These are phyloP conservation scores for Machaerirhynchus nigripectus DNA, from an alignment of 2,113 vertebrate species.

Conservation along the genomic window DNA sequence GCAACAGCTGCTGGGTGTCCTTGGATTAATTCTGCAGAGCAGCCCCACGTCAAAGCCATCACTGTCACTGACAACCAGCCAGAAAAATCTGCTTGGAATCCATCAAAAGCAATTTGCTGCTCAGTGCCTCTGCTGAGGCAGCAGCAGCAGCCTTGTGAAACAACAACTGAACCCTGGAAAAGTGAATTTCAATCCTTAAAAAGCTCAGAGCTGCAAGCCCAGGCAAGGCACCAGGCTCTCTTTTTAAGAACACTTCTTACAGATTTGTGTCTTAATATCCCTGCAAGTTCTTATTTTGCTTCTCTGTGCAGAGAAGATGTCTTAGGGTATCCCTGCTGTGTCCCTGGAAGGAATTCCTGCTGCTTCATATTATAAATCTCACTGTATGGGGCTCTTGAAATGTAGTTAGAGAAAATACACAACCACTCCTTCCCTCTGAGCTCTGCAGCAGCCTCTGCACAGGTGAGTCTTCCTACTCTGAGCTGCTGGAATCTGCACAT, in stretches of 20 bases:
- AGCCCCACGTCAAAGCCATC: conserved; percentile 34
- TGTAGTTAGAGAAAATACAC: neutral
- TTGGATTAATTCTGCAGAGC: conserved; percentile 3
- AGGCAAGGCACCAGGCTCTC: neutral
- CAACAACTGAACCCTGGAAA: neutral
- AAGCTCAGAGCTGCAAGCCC: neutral
- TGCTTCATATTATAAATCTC: neutral
- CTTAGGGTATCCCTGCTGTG: neutral
- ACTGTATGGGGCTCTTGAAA: neutral
- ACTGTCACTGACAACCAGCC: conserved; percentile 22
- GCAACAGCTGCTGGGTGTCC: conserved; percentile 22
- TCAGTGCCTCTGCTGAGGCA: conserved; percentile 38
- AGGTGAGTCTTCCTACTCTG: neutral
- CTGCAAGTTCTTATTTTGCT: neutral
- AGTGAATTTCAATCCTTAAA: neutral
- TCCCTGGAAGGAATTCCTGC: neutral
- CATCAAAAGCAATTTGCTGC: conserved; percentile 52
- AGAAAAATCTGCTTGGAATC: conserved; percentile 36
- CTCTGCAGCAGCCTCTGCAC: neutral
- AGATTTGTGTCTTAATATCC: neutral
- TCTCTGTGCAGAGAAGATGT: neutral
- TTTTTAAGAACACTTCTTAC: neutral
- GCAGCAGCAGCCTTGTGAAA: neutral
- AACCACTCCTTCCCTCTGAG: neutral
- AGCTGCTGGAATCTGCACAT: neutral